Conservation (phyloP, 1,140 invertebrate species). For the Microplitis demolitor region DNA sequence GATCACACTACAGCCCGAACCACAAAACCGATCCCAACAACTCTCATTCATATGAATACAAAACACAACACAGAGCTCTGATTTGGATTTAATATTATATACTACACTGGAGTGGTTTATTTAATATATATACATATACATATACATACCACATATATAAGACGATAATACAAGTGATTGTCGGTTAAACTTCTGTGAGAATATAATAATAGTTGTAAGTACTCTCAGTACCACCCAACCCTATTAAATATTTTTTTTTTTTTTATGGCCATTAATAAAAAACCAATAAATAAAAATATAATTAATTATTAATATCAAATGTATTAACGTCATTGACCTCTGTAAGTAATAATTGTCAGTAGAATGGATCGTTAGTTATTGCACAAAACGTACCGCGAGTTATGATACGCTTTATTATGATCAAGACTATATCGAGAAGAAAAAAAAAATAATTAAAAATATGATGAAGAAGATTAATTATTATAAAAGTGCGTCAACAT, state of each 20-base stretch:
- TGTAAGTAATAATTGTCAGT: slow-evolving; percentile 20
- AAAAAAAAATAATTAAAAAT: background rate
- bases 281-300: no score
- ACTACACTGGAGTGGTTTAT: slow-evolving; percentile 46
- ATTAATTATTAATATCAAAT: slow-evolving; percentile 7
- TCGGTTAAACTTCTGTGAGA: slow-evolving; percentile 40
- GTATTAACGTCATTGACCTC: slow-evolving; percentile 18
- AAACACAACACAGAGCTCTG: no score
- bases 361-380: slow-evolving; percentile 19
- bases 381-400: background rate
- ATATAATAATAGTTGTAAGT: slow-evolving; percentile 54
- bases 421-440: background rate
- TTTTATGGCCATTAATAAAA: no score
- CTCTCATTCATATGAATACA: no score
- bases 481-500: no score
- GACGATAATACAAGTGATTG: slow-evolving; percentile 54
- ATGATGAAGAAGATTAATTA: no score
- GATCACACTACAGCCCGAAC: slow-evolving; percentile 42
- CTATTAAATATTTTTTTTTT: background rate
- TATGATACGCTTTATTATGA: background rate
- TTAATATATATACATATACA: slow-evolving; percentile 26
- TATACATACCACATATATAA: no score
- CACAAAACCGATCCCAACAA: no score
- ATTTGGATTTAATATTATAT: background rate
- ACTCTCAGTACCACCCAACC: background rate